Conservation (phyloP, 2,113 vertebrate genomes). For the Pogona vitticeps region DNA sequence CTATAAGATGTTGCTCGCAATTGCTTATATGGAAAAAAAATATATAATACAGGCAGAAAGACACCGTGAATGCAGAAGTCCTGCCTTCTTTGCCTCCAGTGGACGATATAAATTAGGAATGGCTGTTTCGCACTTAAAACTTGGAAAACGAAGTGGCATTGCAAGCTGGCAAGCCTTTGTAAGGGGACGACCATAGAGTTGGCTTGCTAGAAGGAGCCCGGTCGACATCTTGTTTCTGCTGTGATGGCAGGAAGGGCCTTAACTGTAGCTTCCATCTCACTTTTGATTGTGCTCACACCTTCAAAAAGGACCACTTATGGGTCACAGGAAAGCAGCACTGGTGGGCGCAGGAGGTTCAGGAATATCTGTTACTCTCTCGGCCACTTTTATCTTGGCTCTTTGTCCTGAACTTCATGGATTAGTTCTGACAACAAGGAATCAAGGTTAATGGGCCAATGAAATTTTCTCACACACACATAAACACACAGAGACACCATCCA, state of each 20-base stretch:
- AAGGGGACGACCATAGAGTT: neutral
- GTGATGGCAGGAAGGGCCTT: neutral
- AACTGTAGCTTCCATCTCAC: neutral
- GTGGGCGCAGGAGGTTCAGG: no score
- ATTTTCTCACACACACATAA: neutral
- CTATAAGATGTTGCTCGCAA: constrained; percentile 80
- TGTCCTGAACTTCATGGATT: no score
- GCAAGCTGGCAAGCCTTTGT: no score
- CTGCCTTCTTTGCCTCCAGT: no score
- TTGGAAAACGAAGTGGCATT: constrained; percentile 1
- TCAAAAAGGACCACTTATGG: neutral
- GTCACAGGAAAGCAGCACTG: neutral
- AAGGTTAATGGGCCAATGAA: neutral
- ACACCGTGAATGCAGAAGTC: constrained; percentile 21
- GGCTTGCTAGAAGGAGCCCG: neutral
- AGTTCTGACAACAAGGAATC: no score
- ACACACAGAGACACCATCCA: neutral
- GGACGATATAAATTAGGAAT: neutral
- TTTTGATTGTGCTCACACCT: neutral
- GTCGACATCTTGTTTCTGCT: neutral
- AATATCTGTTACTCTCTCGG: neutral
- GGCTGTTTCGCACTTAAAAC: neutral
- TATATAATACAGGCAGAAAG: constrained; percentile 36
- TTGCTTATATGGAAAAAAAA: constrained; percentile 62
- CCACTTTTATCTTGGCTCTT: no score